Percentiles rank a stretch among this genome's conserved stretches.
Evolutionary conservation across 2,888 invertebrate genomes (phyloP).

Genomic region (Neria commutata): DNA sequence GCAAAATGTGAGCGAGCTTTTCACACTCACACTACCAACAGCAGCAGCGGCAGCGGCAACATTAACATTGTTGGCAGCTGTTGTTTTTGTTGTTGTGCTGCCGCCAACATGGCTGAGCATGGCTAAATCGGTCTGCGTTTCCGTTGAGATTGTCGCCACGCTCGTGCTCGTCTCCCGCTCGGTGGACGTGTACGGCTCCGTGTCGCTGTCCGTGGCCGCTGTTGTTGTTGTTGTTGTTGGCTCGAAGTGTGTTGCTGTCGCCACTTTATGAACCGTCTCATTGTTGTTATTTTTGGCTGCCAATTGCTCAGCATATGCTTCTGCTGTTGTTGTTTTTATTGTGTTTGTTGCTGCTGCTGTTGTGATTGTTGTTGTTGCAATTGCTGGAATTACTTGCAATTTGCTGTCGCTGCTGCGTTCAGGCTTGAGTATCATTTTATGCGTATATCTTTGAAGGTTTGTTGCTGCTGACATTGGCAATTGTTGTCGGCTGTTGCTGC

Average conservation of each 20-base stretch:
- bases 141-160: conserved; percentile 1
- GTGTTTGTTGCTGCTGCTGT: conserved; percentile 27
- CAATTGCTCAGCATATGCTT: conserved; percentile 5
- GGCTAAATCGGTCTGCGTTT: conserved; percentile 15
- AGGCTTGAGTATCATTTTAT: neutral
- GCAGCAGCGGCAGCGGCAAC: neutral
- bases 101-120: conserved; percentile 6
- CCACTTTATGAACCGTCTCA: neutral
- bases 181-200: no score
- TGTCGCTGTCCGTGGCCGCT: conserved; percentile 1
- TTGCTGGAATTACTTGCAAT: conserved; percentile 8
- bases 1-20: conserved; percentile 50
- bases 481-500: conserved; percentile 27
- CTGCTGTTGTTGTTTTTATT: neutral
- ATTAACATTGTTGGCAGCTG: neutral
- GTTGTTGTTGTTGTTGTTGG: conserved; percentile 9
- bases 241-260: no score
- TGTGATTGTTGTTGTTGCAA: conserved; percentile 19
- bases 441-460: conserved; percentile 16
- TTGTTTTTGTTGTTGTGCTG: neutral
- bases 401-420: conserved; percentile 1
- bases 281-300: conserved; percentile 5
- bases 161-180: no score
- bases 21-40: conserved; percentile 25
- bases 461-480: conserved; percentile 16